These are phyloP conservation scores for Alviniconcha strummeri DNA, from an alignment of 2,888 invertebrate genomes.

Conservation along the genomic window DNA sequence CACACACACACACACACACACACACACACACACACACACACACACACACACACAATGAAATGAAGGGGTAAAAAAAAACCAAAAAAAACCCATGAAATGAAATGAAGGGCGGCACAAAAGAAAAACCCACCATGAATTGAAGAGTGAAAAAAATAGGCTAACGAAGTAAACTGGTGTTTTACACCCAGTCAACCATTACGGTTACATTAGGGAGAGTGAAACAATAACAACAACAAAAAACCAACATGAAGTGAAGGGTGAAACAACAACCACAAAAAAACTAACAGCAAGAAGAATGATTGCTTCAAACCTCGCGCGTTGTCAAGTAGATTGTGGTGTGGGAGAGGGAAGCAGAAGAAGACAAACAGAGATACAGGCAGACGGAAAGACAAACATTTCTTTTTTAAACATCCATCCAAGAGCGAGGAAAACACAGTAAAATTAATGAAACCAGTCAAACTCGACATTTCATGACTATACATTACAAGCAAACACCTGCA, in stretches of 20 bases:
- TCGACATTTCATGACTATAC: no score
- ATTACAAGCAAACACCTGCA: no score
- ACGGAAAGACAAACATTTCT: not conserved
- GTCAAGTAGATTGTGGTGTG: not conserved
- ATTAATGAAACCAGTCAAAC: no score
- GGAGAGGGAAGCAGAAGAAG: not conserved
- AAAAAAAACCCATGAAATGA: no score
- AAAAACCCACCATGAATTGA: no score
- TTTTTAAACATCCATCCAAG: not conserved
- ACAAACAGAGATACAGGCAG: not conserved
- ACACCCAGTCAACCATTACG: no score
- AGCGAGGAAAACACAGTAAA: not conserved
- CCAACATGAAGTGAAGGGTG: no score
- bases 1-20: constrained; percentile 2
- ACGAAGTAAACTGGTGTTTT: no score
- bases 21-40: constrained; percentile 10
- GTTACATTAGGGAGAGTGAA: no score
- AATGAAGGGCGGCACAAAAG: not conserved
- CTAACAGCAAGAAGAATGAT: not conserved
- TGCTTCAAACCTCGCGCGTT: no score
- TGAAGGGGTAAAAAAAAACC: not conserved
- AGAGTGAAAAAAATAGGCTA: no score
- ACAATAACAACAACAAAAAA: no score
- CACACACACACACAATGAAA: not conserved
- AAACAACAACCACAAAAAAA: not conserved